Evolutionary conservation across 2,888 invertebrate species (phyloP), one percentile per base, ranked within the genome.

Genomic region (Vandiemenella viatica): DNA sequence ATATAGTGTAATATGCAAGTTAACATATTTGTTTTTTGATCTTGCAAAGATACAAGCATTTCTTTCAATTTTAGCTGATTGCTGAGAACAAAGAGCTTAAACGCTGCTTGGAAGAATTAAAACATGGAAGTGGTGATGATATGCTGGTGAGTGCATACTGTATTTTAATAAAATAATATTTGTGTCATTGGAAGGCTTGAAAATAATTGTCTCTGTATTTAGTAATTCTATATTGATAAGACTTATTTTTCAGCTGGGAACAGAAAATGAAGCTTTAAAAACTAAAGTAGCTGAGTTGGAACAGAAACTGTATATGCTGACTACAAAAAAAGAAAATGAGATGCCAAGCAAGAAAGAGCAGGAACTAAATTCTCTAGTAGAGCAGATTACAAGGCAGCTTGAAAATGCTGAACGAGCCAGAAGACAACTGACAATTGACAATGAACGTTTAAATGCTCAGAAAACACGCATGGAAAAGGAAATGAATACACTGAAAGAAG

Each of bases 401-500:
- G 58, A 57, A 46, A 52, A 49, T 3, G 56, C 56, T 2, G 58
- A 59, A 43, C 52, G 58, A 13, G 43, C 56, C 15, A 50, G 56
- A 18, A 49, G 57, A 22, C 58, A 57, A 21, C 43, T 55, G 40
- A 70, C 71, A 49, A 70, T 70, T 54, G 70, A 67, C 10, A 63
- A 72, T 10, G 64, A 73, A 51, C 69, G 69, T 48, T 56, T 73
- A 21, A 69, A 70, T 0, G 61, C 67, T 1, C 72, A 73, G 53
- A 56, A 47, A 5, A 45, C 37, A 6, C 23, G 45, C 10, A 23
- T 50, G 8, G 53, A 51, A 38, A 21, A 40, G 16, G 53, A 54
- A 5, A 17, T 51, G n/a, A 41, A 37, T 2, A 37, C 37, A 5
- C 43, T 52, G 19, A 52, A 52, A 20, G 22, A 22, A 3, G 49